phyloP scores from a whole-genome alignment of 2,113 vertebrate genomes.

The Lampris megalopsis region DNA sequence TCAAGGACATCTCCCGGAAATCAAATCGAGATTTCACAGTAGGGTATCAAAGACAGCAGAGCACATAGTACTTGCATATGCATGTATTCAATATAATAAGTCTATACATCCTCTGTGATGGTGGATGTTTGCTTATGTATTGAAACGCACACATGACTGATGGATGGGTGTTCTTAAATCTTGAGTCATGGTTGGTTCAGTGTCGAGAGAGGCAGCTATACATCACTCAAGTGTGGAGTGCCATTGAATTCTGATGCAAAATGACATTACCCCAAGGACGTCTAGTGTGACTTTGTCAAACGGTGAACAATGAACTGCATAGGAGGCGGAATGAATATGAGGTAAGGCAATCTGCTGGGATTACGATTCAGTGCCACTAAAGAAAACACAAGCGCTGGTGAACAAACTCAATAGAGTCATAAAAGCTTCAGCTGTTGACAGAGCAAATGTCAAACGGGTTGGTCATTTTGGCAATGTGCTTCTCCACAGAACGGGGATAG shows the following conservation, averaged over 20 bases:
- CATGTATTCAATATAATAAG: conserved; percentile 44
- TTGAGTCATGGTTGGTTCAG: conserved; percentile 56
- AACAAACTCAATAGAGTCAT: conserved; percentile 59
- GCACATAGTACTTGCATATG: conserved; percentile 34
- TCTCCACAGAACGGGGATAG: conserved; percentile 43
- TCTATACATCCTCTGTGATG: neutral
- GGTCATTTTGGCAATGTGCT: conserved; percentile 52
- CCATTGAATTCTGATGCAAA: conserved; percentile 63
- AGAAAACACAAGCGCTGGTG: conserved; percentile 58
- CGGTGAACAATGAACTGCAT: conserved; percentile 66
- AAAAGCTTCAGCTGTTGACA: conserved; percentile 66
- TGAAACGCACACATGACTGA: conserved; percentile 54
- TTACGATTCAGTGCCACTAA: conserved; percentile 45
- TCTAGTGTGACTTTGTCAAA: conserved; percentile 66
- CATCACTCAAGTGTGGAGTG: conserved; percentile 57
- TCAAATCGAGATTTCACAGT: conserved; percentile 28
- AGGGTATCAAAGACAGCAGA: conserved; percentile 28
- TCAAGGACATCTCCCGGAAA: conserved; percentile 39
- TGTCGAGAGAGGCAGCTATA: conserved; percentile 43
- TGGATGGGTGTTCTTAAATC: conserved; percentile 48
- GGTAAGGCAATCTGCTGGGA: conserved; percentile 51
- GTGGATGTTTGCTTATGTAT: conserved; percentile 39
- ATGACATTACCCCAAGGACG: conserved; percentile 71
- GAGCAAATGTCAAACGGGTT: conserved; percentile 71
- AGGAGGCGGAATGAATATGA: conserved; percentile 46